phyloP scores from a whole-genome alignment of 1,140 invertebrate species.

The Drosophila sucinea region DNA sequence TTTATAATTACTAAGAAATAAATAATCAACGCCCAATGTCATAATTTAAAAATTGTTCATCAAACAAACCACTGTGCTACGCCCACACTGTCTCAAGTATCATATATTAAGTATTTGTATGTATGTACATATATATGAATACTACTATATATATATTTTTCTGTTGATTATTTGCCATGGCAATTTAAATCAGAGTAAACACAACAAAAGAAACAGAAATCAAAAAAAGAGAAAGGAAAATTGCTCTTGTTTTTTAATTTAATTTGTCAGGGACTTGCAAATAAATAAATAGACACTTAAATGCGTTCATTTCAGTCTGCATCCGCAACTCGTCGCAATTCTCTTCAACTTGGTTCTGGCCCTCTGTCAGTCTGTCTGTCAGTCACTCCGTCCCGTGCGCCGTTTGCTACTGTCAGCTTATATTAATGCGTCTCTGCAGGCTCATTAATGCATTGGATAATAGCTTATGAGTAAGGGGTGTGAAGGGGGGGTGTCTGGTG shows the following conservation, averaged over 20 bases:
- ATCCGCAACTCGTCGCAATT: slow-evolving; percentile 32
- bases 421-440: slow-evolving; percentile 75
- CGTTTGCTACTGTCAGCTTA: slow-evolving; percentile 25
- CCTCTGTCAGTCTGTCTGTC: background rate
- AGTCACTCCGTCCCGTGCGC: background rate
- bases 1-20: too few species aligned
- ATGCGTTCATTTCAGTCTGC: slow-evolving; percentile 46
- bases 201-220: slow-evolving; percentile 3
- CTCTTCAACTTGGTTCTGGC: slow-evolving; percentile 1
- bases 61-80: too few species aligned
- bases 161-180: slow-evolving; percentile 5
- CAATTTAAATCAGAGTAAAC: slow-evolving; percentile 7
- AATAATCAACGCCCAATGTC: too few species aligned
- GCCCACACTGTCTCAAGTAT: slow-evolving; percentile 34
- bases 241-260: slow-evolving; percentile 65
- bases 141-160: background rate
- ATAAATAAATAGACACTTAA: slow-evolving; percentile 58
- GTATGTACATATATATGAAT: background rate
- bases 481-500: background rate
- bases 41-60: too few species aligned
- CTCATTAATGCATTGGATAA: slow-evolving; percentile 76
- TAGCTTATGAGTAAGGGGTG: slow-evolving; percentile 35
- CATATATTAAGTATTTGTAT: background rate
- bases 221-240: background rate
- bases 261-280: slow-evolving; percentile 66